Evolutionary conservation across 2,888 invertebrate species (phyloP), one percentile per base, ranked within the genome.

Genomic region (Entomobrya multifasciata): DNA sequence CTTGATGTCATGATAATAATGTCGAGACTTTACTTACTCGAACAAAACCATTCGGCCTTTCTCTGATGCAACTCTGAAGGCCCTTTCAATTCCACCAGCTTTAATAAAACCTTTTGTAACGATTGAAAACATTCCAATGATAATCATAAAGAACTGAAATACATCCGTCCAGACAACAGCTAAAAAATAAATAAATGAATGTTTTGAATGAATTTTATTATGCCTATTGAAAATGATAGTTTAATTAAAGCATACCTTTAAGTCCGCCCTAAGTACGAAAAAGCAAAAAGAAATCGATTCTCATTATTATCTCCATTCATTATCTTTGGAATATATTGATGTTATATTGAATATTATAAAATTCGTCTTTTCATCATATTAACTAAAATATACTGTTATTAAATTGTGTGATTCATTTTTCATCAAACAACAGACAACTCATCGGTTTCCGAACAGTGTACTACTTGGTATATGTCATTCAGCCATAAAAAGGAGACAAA

Each of bases 61-160:
- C 55, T 91, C 87, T 8, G 90, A 55, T 20, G 92, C 92, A 30
- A 91, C 92, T 25, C 89, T 76, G 91, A 92, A 92, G 10, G 92
- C 91, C 70, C 90, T 89, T 10, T 25, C 78, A 20, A 92, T 20
- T 8, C 92, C 92, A 11, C 92, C 92, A 20, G 92, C 91, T 70
- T 91, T 91, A 0, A 91, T 90, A 36, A 88, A 88, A 2, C 92
- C 92, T 91, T 91, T 91, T 4, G 92, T 91, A n/a, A 92, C 89
- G 4, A 93, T 92, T 3, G 92, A 91, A 4, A 82, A 20, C 87
- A 89, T 79, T 25, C 90, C 90, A 47, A 87, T 62, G 11, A 67
- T 22, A 25, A 87, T 86, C 86, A 90, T 87, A 6, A 88, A 0
- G 36, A 90, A 88, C 47, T 90, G 90, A 27, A 90, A 90, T 10